Evolutionary conservation across 2,113 vertebrate genomes (phyloP), one percentile per base, ranked within the genome.

Genomic region (Puffinus mauretanicus): DNA sequence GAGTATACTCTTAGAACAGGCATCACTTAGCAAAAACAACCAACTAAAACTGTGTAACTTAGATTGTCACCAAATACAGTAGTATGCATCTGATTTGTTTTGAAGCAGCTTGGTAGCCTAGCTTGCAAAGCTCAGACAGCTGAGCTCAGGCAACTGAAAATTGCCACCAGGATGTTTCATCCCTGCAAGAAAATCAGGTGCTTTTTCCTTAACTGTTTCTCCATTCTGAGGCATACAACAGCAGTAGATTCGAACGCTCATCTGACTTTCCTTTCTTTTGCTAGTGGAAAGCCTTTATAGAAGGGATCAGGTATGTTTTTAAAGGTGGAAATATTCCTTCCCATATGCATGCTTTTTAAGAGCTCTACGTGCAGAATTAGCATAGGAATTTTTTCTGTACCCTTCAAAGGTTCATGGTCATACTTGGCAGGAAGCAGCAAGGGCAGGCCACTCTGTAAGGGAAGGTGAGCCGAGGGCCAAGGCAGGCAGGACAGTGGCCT

Each of bases 401-500:
- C 17, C 11, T 79, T 9, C 62, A 22, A 76, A 40, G 20, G 16
- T n/a, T 62, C 15, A 9, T 2, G 1, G 24, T 29, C 5, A 0
- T 40, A 12, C 11, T 8, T 11, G 52, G 11, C 52, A 64, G 62
- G 36, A 49, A 46, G 32, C 32, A 71, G 34, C 17, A 24, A 30
- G 32, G 54, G 9, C 60, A 71, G 30, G 55, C 6, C 44, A 30
- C 16, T 40, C 3, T 8, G 12, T 64, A 11, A 40, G 49, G n/a
- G 27, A 75, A 64, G 47, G n/a, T 0, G 2, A 87, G 49, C 11
- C 49, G 60, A n/a, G 22, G 19, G 6, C 24, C 16, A 21, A 34
- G 29, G 66, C 16, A 42, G 32, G 24, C 30, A 36, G 47, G 42
- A 60, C 6, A 1, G 38, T n/a, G n/a, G 12, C 32, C 42, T 70